Percentiles rank a stretch among this genome's conserved stretches.
phyloP scores from a whole-genome alignment of 2,797 vertebrate species.

The Aeoliscus strigatus region DNA sequence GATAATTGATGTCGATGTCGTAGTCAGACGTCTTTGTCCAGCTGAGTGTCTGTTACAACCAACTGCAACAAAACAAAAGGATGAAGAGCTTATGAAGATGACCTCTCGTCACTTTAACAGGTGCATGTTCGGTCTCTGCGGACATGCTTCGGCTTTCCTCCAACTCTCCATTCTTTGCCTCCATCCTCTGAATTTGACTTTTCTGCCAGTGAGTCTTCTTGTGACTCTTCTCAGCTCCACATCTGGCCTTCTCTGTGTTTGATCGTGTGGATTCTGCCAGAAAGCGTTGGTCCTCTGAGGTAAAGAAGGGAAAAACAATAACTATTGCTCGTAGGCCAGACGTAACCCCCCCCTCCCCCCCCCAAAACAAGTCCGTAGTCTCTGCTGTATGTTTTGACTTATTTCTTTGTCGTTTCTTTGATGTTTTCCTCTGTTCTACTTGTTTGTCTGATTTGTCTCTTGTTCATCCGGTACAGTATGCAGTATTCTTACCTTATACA shows the following conservation, averaged over 20 bases:
- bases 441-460: slow-evolving; percentile 50
- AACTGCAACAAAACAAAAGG: slow-evolving; percentile 27
- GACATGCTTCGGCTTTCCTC: slow-evolving; percentile 25
- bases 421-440: slow-evolving; percentile 28
- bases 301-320: slow-evolving; percentile 47
- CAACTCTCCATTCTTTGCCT: slow-evolving; percentile 18
- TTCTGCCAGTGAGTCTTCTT: slow-evolving; percentile 26
- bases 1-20: slow-evolving; percentile 35
- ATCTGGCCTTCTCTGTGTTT: slow-evolving; percentile 66
- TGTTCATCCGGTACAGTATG: slow-evolving; percentile 49
- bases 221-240: slow-evolving; percentile 48
- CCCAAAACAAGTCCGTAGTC: slow-evolving; percentile 18
- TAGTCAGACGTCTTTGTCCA: slow-evolving; percentile 35
- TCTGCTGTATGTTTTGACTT: slow-evolving; percentile 22
- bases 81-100: slow-evolving; percentile 21
- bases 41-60: slow-evolving; percentile 36
- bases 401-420: slow-evolving; percentile 12
- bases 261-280: slow-evolving; percentile 62
- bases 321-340: slow-evolving; percentile 48
- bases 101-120: slow-evolving; percentile 32
- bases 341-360: no score
- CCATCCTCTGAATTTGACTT: slow-evolving; percentile 20
- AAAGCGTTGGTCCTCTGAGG: slow-evolving; percentile 31
- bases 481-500: slow-evolving; percentile 59
- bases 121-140: slow-evolving; percentile 30